Percentiles rank a stretch among this genome's conserved stretches.
These are phyloP conservation scores for Odontophorus gujanensis DNA, from an alignment of 2,113 vertebrate genomes.

Conservation along the genomic window DNA sequence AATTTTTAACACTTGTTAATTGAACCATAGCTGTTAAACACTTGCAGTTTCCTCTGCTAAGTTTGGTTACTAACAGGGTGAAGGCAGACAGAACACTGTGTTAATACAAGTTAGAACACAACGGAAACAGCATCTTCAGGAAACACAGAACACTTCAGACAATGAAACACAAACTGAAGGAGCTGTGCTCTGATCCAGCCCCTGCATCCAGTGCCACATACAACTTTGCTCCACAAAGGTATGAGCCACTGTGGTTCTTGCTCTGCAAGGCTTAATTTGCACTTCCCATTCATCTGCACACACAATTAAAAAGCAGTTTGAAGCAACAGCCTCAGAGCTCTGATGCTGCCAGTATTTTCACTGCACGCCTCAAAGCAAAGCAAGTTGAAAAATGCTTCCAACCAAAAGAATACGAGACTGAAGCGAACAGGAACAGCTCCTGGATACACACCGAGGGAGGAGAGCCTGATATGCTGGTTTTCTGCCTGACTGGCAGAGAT, in stretches of 20 bases:
- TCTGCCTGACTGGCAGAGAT: neutral
- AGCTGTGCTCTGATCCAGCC: neutral
- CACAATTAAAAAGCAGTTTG: constrained; percentile 7
- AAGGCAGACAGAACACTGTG: neutral
- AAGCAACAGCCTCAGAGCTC: neutral
- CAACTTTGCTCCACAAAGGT: neutral
- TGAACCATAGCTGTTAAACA: neutral
- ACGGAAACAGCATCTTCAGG: neutral
- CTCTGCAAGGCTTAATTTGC: neutral
- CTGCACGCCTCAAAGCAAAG: neutral
- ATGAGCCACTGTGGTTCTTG: neutral
- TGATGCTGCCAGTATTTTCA: neutral
- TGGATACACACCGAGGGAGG: neutral
- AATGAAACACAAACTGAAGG: neutral
- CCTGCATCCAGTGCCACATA: rapidly evolving
- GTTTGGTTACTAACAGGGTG: neutral
- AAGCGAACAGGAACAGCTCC: neutral
- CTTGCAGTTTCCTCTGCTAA: neutral
- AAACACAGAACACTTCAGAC: neutral
- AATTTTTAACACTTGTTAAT: neutral
- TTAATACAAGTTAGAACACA: neutral
- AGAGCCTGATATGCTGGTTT: neutral
- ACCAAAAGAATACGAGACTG: neutral
- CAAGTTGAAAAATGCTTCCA: neutral
- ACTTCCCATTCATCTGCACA: neutral